Evolutionary conservation across 1,140 invertebrate genomes (phyloP), one percentile per base, ranked within the genome.

Genomic region (Neodiprion virginianus): DNA sequence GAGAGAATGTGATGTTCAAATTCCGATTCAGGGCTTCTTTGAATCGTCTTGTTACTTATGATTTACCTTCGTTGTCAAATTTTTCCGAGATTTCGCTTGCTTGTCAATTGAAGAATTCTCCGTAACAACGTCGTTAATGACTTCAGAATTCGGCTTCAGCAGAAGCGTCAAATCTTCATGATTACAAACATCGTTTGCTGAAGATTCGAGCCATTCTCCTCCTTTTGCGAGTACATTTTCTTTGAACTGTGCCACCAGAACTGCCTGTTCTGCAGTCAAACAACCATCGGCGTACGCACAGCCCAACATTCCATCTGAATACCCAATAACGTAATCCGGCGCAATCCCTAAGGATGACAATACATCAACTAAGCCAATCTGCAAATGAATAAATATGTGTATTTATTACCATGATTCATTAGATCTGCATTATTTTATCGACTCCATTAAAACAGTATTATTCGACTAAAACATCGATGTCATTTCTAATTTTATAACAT

Each of bases 221-320:
- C 93, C 92, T 79, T 97, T 95, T 66, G 95, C 87, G 65, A 96
- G 96, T 23, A 95, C 96, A 68, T 92, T 86, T 5, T 97, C 97
- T 87, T 96, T 89, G 79, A 93, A 96, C 86, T 97, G 98, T 7
- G 95, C 94, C 21, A 93, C 89, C 5, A 95, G 82, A 14, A 97
- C 89, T 78, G 94, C 94, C 86, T 97, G 92, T 79, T 96, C 94
- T 3, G 93, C 91, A 1, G 94, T 96, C 48, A 97, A 91, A 75
- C 91, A 93, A 3, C 94, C 94, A 84, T 97, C 95, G 73, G 93
- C 95, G 83, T 97, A 97, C 4, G 94, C 95, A 85, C 95, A 96
- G 1, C 92, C 94, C 23, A 96, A 82, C 84, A 95, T 94, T 21
- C 95, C 94, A 0, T 93, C 92, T 10, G 95, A 96, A 86, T 96